Base-by-base conservation (phyloP, 2,797 vertebrate species). In the Catamblyrhynchus diadema region DNA sequence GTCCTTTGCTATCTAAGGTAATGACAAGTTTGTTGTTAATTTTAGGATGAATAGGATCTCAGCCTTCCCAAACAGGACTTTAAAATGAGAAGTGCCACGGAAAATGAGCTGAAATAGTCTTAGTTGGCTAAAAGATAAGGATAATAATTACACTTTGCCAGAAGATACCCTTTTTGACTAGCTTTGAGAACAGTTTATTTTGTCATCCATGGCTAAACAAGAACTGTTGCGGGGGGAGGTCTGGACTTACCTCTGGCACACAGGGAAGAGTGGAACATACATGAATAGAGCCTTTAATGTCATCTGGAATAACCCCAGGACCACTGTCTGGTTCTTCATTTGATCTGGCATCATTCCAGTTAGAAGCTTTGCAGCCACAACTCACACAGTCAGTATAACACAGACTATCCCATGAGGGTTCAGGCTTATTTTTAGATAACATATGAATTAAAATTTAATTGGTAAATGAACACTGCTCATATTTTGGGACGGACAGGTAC, bases 301-400 rank as follows among this genome's bases (percentile, higher is more conserved):
- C 30, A 54, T 42, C 33, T 48, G 50, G 5, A 80, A 57, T 22
- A 56, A 53, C 10, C 4, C 16, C 32, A 41, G 35, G 23, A 39
- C 20, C 4, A 1, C 42, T 84, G 33, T 7, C 33, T 54, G 64
- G 14, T 21, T 86, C 10, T 1, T 69, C 39, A 61, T 37, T 56
- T 73, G 10, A 41, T 77, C 45, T 78, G 57, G 10, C 7, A 3
- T 57, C 44, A 37, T 71, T 93, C 42, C 32, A 45, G 12, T 42
- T 57, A 50, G 54, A 47, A 71, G 21, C 13, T 86, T 71, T 78
- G 5, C 42, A 81, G 37, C 14, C 33, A 82, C 25, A 83, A n/a
- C 5, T 32, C 41, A 45, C 0, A 0, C 10, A 65, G 10, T 53
- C 73, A 33, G 12, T n/a, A 1, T 45, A 64, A 30, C 3, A 6